Percentiles rank a stretch among this genome's conserved stretches.
phyloP scores from a whole-genome alignment of 2,797 vertebrate genomes.

The Karalla daura region DNA sequence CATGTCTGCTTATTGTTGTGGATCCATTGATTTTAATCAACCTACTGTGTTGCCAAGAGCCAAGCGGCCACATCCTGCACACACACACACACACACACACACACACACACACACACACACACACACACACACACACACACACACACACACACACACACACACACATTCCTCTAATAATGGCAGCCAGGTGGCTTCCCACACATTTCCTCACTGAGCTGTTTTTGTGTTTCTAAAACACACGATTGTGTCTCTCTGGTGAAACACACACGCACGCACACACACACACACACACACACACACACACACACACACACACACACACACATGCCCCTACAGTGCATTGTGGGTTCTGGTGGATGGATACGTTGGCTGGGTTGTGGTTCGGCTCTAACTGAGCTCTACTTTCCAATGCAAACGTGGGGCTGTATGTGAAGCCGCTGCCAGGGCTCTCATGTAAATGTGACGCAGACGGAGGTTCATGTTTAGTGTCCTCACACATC shows the following conservation, averaged over 20 bases:
- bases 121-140: slow-evolving; percentile 3
- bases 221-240: neutral
- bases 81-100: slow-evolving; percentile 5
- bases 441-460: slow-evolving; percentile 12
- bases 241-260: neutral
- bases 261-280: neutral
- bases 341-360: neutral
- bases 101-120: slow-evolving; percentile 11
- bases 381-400: neutral
- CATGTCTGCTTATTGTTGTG: neutral
- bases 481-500: no score
- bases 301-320: neutral
- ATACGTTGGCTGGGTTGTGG: neutral
- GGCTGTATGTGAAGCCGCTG: neutral
- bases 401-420: neutral
- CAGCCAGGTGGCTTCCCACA: slow-evolving; percentile 11
- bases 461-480: neutral
- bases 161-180: slow-evolving; percentile 1
- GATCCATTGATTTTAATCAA: neutral
- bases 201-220: neutral
- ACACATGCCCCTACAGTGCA: neutral
- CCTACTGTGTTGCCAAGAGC: neutral
- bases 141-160: slow-evolving; percentile 1
- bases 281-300: neutral
- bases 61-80: neutral